Conservation (phyloP, 1,140 invertebrate species). For the Drosophila burlai region DNA sequence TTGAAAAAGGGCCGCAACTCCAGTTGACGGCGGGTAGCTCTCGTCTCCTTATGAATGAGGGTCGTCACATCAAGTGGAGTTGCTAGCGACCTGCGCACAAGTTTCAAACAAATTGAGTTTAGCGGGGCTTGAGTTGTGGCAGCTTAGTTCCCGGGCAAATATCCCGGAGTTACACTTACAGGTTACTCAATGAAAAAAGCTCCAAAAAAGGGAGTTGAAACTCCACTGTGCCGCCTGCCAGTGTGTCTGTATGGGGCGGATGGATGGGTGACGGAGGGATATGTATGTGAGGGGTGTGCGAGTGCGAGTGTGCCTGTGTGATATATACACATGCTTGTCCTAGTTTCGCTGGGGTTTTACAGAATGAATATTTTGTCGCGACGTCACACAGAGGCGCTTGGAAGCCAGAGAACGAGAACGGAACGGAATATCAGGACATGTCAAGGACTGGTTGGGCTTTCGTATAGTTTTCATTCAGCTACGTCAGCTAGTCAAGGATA, state of each 20-base stretch:
- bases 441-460: constrained; percentile 65
- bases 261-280: background rate
- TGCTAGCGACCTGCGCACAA: constrained; percentile 72
- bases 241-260: background rate
- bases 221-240: constrained; percentile 20
- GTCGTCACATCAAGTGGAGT: constrained; percentile 27
- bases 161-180: constrained; percentile 38
- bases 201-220: constrained; percentile 46
- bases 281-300: constrained; percentile 1
- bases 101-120: constrained; percentile 42
- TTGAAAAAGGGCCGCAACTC: constrained; percentile 50
- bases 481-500: constrained; percentile 57
- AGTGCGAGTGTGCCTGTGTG: constrained; percentile 13
- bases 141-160: constrained; percentile 33
- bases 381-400: constrained; percentile 37
- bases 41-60: constrained; percentile 42
- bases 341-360: constrained; percentile 71
- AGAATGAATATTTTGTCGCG: constrained; percentile 73
- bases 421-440: constrained; percentile 51
- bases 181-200: constrained; percentile 78
- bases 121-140: constrained; percentile 43
- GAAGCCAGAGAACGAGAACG: constrained; percentile 22
- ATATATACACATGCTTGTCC: constrained; percentile 68
- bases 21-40: constrained; percentile 12
- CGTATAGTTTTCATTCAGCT: constrained; percentile 50